phyloP scores from a whole-genome alignment of 2,888 invertebrate genomes.

The Siphlonurus alternatus region DNA sequence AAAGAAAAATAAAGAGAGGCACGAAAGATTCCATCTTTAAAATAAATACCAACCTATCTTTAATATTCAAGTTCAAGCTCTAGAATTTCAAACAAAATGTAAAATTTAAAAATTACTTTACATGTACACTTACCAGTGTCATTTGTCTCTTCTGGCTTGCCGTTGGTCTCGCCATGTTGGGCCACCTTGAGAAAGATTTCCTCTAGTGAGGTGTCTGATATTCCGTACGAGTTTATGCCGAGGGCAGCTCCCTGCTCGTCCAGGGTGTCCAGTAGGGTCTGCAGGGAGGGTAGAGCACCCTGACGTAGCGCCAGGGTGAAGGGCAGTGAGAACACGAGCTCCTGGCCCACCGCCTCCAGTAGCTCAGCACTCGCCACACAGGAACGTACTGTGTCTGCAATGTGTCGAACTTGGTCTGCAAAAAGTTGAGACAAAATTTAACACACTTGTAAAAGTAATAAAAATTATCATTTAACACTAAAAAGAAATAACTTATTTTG shows the following conservation, averaged over 20 bases:
- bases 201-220: conserved; percentile 41
- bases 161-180: neutral
- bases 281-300: conserved; percentile 13
- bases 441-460: neutral
- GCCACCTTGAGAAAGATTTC: conserved; percentile 21
- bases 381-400: conserved; percentile 22
- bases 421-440: conserved; percentile 4
- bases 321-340: conserved; percentile 24
- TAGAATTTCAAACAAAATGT: too few species aligned
- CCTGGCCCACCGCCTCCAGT: conserved; percentile 29
- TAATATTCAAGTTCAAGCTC: too few species aligned
- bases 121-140: too few species aligned
- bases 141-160: neutral
- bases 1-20: too few species aligned
- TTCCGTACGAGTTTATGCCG: conserved; percentile 34
- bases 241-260: conserved; percentile 24
- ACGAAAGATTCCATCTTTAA: too few species aligned
- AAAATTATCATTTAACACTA: neutral
- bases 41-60: too few species aligned
- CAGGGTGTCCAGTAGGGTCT: conserved; percentile 22
- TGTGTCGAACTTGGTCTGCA: conserved; percentile 7
- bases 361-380: conserved; percentile 25
- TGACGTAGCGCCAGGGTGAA: conserved; percentile 1
- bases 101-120: neutral
- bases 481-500: neutral